Evolutionary conservation across 2,797 vertebrate genomes (phyloP).

Genomic region (Nyctalus aviator): DNA sequence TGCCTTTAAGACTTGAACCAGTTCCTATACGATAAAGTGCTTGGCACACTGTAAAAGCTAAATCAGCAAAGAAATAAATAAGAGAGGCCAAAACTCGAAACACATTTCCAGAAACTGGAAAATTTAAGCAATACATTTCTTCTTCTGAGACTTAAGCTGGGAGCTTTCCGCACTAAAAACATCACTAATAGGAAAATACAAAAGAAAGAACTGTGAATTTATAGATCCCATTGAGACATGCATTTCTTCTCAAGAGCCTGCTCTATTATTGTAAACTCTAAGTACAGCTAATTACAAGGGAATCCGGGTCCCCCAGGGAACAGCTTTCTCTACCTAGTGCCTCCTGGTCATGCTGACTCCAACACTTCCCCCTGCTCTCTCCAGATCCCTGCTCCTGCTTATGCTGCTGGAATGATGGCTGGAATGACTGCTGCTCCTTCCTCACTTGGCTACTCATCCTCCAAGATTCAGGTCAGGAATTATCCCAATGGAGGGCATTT

Average conservation of each 20-base stretch:
- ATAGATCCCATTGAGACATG: not conserved
- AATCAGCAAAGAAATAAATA: slow-evolving; percentile 25
- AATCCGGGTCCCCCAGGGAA: not conserved
- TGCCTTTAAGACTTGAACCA: not conserved
- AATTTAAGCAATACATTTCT: not conserved
- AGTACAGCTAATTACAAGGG: not conserved
- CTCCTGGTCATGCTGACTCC: not conserved
- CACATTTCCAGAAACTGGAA: slow-evolving; percentile 45
- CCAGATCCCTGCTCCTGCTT: not conserved
- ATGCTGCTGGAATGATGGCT: not conserved
- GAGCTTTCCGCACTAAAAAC: not conserved
- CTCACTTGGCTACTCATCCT: not conserved
- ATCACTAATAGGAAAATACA: not conserved
- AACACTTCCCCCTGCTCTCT: not conserved
- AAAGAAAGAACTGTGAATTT: not conserved
- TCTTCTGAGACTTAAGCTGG: not conserved
- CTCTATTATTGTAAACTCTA: slow-evolving; percentile 20
- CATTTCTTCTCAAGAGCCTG: not conserved
- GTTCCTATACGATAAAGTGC: not conserved
- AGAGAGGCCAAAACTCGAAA: not conserved
- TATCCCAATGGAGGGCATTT: not conserved
- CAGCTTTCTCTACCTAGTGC: not conserved
- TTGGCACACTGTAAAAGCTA: not conserved
- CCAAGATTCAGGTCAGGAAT: not conserved
- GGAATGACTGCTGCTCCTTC: not conserved